phyloP scores from a whole-genome alignment of 2,888 invertebrate species.

The Heteromurus nitidus region DNA sequence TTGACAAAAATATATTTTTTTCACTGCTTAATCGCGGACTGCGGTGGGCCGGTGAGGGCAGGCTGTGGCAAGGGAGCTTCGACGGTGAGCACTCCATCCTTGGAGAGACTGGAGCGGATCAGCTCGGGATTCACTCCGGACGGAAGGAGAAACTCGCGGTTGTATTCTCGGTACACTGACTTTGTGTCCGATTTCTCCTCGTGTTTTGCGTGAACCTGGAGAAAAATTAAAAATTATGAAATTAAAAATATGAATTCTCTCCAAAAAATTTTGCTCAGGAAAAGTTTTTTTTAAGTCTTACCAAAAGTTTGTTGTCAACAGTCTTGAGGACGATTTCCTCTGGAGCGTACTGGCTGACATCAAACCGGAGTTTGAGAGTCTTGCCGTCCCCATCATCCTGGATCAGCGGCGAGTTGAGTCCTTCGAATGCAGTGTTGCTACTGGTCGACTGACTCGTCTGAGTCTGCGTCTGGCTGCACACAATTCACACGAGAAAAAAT shows the following conservation, averaged over 20 bases:
- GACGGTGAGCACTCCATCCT: conserved; percentile 95
- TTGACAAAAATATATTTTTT: not conserved
- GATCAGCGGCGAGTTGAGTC: conserved; percentile 93
- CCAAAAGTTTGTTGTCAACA: conserved; percentile 96
- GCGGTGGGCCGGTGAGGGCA: conserved; percentile 46
- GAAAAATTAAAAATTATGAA: conserved; percentile 8
- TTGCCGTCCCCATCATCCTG: conserved; percentile 96
- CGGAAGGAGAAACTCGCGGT: conserved; percentile 96
- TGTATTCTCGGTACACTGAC: conserved; percentile 98
- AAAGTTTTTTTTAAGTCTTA: conserved; percentile 77
- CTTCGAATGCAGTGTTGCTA: conserved; percentile 81
- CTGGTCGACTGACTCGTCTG: conserved; percentile 78
- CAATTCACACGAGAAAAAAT: not conserved
- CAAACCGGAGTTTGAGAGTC: conserved; percentile 94
- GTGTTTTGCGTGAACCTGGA: conserved; percentile 96
- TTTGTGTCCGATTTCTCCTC: conserved; percentile 98
- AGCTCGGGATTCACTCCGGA: conserved; percentile 97
- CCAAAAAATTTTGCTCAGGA: too few relatives aligned
- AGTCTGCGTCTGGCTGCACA: conserved; percentile 81
- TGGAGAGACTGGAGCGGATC: conserved; percentile 94
- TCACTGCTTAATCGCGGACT: conserved; percentile 50
- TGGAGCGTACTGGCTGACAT: conserved; percentile 95
- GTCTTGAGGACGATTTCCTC: conserved; percentile 99
- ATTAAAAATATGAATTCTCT: not conserved
- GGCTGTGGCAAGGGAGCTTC: conserved; percentile 91